phyloP scores from a whole-genome alignment of 2,113 vertebrate genomes.

The Melanostigma gelatinosum region DNA sequence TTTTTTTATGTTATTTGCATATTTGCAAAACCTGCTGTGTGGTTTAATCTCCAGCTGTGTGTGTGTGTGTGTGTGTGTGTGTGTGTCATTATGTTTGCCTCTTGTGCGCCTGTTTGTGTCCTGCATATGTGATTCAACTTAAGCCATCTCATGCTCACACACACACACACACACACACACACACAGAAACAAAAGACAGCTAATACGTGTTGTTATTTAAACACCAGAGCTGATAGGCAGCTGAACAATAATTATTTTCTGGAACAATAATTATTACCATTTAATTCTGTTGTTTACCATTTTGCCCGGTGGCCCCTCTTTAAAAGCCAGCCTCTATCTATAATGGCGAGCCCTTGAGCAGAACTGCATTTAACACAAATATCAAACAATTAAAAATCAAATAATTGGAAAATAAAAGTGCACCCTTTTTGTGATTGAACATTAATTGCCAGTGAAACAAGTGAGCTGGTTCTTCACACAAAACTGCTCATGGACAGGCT shows the following conservation, averaged over 20 bases:
- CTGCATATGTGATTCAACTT: constrained; percentile 51
- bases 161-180: constrained; percentile 6
- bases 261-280: constrained; percentile 82
- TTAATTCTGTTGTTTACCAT: constrained; percentile 79
- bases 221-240: constrained; percentile 67
- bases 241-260: constrained; percentile 82
- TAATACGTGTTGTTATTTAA: constrained; percentile 78
- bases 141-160: constrained; percentile 26
- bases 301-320: constrained; percentile 74
- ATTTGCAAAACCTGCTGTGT: constrained; percentile 24
- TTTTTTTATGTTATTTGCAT: constrained; percentile 5
- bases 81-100: constrained; percentile 10
- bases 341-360: constrained; percentile 71
- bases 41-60: constrained; percentile 29
- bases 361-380: constrained; percentile 71
- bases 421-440: constrained; percentile 35
- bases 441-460: constrained; percentile 56
- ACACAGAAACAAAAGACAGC: constrained; percentile 35
- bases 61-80: constrained; percentile 3
- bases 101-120: constrained; percentile 21
- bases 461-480: background rate
- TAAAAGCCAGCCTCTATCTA: constrained; percentile 71
- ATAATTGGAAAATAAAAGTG: constrained; percentile 73
- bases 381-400: constrained; percentile 80
- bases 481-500: background rate